Evolutionary conservation across 2,888 invertebrate species (phyloP).

Genomic region (Omphaloscelis lunosa): DNA sequence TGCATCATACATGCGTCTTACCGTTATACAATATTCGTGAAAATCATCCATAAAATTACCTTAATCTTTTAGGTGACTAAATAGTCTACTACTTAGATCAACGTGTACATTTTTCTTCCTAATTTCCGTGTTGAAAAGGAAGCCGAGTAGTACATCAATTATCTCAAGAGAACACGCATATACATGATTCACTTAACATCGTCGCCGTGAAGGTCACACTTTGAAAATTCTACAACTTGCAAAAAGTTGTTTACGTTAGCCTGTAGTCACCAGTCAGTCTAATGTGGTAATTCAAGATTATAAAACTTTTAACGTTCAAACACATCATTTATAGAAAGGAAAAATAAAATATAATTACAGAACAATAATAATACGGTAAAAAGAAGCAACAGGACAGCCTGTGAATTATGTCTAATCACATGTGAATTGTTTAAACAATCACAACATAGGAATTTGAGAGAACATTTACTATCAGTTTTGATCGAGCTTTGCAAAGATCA

Average conservation of each 20-base stretch:
- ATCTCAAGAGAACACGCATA: constrained; percentile 22
- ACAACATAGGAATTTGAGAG: neutral
- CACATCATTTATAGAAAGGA: neutral
- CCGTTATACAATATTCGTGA: neutral
- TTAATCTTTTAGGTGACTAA: neutral
- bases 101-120: constrained; percentile 11
- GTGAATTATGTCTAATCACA: too few species aligned
- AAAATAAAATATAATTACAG: neutral
- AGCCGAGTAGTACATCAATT: constrained; percentile 7
- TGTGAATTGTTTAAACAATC: neutral
- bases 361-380: neutral
- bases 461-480: neutral
- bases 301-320: neutral
- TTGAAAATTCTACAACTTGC: constrained; percentile 40
- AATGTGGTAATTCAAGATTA: neutral
- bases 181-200: constrained; percentile 40
- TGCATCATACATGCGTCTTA: neutral
- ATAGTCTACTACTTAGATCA: neutral
- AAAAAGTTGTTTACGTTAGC: constrained; percentile 49
- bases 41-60: neutral
- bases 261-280: constrained; percentile 8
- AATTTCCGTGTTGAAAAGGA: constrained; percentile 23
- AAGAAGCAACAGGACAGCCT: neutral
- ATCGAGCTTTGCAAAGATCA: neutral
- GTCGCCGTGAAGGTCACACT: constrained; percentile 49